Evolutionary conservation across 2,797 vertebrate genomes (phyloP), one percentile per base, ranked within the genome.

Genomic region (Anomalospiza imberbis): DNA sequence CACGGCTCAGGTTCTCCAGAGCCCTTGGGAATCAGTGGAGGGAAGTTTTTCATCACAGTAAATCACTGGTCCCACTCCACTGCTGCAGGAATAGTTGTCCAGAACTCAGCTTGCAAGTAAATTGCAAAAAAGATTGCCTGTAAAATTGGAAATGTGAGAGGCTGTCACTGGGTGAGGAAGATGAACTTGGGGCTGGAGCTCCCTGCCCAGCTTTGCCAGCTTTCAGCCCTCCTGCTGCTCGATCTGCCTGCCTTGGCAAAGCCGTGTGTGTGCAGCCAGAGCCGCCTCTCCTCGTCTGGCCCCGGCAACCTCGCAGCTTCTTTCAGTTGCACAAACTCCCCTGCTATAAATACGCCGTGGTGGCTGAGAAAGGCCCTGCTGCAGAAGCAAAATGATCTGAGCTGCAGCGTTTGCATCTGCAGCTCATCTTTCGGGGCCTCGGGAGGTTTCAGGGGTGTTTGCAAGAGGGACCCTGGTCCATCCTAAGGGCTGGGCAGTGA

Each of bases 41-140:
- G 57, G 57, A 79, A 45, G 24, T 50, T 38, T 48, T 24, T 3
- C 7, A 24, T 13, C 75, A 31, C 63, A 32, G 57, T 2, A 2
- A 53, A 55, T n/a, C 0, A 1, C 44, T 26, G 40, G 5, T 77
- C 58, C 58, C 9, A 1, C 48, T 62, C 16, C 2, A 0, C 26
- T 50, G 55, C 91, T n/a, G 53, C 53, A 47, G 66, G 61, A 71
- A 16, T 12, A 50, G 7, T 32, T 76, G 34, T 31, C 47, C 44
- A 28, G 42, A 66, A 24, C 18, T 28, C 55, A 92, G 29, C 40
- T 53, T 60, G n/a, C 48, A 21, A 70, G 44, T 15, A 50, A 83
- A 70, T 17, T 38, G 31, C 53, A 54, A 90, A 36, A 7, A 19
- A 3, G 4, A 10, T 18, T 73, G 61, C 53, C n/a, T 67, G 61